phyloP scores from a whole-genome alignment of 2,797 vertebrate genomes.

The Platyrinchus mystaceus region DNA sequence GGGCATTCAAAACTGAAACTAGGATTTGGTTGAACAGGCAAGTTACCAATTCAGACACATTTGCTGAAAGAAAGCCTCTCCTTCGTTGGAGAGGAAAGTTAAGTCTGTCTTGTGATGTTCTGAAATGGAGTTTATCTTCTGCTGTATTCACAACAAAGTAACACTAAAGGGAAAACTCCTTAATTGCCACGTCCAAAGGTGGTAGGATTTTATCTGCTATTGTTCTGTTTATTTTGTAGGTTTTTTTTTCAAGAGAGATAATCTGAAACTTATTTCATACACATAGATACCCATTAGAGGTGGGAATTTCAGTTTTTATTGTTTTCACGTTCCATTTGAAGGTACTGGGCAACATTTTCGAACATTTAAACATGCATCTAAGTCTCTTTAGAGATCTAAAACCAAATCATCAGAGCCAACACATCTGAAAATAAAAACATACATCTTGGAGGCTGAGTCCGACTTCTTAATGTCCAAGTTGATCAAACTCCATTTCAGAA shows the following conservation, averaged over 20 bases:
- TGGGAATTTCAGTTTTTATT: background rate
- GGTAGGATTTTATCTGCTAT: background rate
- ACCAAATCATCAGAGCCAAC: background rate
- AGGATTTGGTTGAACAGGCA: background rate
- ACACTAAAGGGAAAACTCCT: background rate
- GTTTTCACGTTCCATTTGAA: background rate
- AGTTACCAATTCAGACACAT: background rate
- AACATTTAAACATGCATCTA: background rate
- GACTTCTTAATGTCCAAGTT: background rate
- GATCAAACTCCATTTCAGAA: background rate
- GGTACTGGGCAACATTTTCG: background rate
- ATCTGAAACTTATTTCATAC: background rate
- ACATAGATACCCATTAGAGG: background rate
- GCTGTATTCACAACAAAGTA: background rate
- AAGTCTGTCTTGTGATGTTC: background rate
- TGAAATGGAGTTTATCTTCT: background rate
- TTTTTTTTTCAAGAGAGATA: background rate
- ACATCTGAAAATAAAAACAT: background rate
- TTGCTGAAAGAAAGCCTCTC: background rate
- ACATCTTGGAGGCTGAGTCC: background rate
- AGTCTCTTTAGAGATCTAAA: background rate
- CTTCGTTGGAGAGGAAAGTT: background rate
- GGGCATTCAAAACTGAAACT: conserved; percentile 46
- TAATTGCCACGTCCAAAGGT: background rate
- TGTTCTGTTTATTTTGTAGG: background rate